Base-by-base conservation (phyloP, 1,140 invertebrate genomes). In the Pseudoatta argentina region DNA sequence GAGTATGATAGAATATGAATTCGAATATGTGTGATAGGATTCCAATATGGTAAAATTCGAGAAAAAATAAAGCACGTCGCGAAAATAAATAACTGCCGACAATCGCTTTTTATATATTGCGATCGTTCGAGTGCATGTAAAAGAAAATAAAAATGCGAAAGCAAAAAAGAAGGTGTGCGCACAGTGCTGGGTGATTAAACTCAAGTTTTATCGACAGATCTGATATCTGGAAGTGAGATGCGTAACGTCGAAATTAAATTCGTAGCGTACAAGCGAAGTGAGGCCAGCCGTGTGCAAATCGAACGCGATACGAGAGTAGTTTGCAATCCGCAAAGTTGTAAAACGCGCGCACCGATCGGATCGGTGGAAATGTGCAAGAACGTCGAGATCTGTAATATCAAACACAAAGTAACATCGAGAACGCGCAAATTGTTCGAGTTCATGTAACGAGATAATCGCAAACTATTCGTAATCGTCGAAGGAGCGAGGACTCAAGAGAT, bases 191-290 rank as follows among this genome's bases (percentile, higher is more conserved):
- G 16, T 71, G 66, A 81, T 81, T 81, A 81, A 81, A 71, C 78
- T 53, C 66, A 71, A 69, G 78, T 71, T 81, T 81, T 81, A 81
- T 81, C 78, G 78, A 81, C 78, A 81, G 78, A 57, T 81, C 64
- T 27, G 64, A 69, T 81, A 71, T 81, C 78, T 57, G 61, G 48
- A 53, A 67, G 51, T 57, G 78, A 81, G 78, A 81, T 81, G 78
- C 66, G 77, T 81, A 81, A 81, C 77, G 53, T 81, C 78, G 66
- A 81, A 81, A 81, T 81, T 71, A 81, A 81, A 81, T 81, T 57
- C 66, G 78, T 14, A n/a, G 48, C 30, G 44, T 67, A 55, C 63
- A 30, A 57, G 63, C 27, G 21, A 57, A 27, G 64, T 21, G 51
- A 71, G 39, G 51, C 64, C 8, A 59, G 51, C 76, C 61, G 39